These are phyloP conservation scores for Gobionotothen gibberifrons DNA, from an alignment of 2,797 vertebrate species.

Conservation along the genomic window DNA sequence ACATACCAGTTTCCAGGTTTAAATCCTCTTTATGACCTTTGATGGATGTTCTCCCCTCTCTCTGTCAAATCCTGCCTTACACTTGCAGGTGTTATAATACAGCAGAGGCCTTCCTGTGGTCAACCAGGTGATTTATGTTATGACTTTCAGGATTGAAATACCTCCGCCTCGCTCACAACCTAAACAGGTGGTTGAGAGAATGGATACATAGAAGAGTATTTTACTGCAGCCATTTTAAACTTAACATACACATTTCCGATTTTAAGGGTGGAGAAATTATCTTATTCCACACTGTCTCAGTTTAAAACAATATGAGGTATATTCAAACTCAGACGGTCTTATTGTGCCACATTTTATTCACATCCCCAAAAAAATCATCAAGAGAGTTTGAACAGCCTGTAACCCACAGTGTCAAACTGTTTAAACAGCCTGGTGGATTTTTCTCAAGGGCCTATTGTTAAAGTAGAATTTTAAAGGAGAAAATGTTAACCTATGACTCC, in stretches of 20 bases:
- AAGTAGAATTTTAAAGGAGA: neutral
- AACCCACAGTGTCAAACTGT: neutral
- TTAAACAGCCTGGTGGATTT: constrained; percentile 12
- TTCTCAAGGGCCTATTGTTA: neutral
- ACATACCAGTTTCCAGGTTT: constrained; percentile 35
- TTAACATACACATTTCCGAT: constrained; percentile 1
- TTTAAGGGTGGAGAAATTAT: constrained; percentile 9
- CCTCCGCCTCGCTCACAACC: neutral
- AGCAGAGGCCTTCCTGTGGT: constrained; percentile 21
- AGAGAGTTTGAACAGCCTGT: too few relatives aligned
- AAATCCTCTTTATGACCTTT: constrained; percentile 50
- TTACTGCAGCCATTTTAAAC: neutral
- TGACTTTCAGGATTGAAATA: constrained; percentile 22
- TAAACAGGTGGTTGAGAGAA: constrained; percentile 6
- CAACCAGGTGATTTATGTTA: constrained; percentile 39
- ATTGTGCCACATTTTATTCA: neutral
- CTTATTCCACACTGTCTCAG: neutral
- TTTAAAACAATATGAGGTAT: neutral
- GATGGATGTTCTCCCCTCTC: constrained; percentile 46
- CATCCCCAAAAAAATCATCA: neutral
- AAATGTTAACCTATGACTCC: neutral
- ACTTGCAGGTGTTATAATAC: constrained; percentile 36
- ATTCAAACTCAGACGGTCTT: neutral
- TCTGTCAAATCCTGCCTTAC: constrained; percentile 41
- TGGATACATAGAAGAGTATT: constrained; percentile 7